Evolutionary conservation across 2,797 vertebrate genomes (phyloP).

Genomic region (Enteromius radiatus): DNA sequence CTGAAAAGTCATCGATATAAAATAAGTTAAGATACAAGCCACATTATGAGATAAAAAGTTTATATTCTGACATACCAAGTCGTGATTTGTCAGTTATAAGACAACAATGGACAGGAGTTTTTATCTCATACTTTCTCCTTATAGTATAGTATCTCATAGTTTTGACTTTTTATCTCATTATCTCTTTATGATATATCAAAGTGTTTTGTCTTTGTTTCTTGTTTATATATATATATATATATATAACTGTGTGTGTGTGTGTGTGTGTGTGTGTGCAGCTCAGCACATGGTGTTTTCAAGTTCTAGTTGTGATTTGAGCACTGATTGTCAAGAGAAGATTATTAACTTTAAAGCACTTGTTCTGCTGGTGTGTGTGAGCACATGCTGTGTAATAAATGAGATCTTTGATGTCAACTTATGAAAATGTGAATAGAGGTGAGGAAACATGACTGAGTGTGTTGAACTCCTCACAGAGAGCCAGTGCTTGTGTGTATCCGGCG

Average conservation of each 20-base stretch:
- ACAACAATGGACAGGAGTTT: too few relatives aligned
- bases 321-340: neutral
- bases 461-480: neutral
- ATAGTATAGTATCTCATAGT: neutral
- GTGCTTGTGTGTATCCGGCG: neutral
- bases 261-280: too few relatives aligned
- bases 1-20: too few relatives aligned
- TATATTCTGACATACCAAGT: too few relatives aligned
- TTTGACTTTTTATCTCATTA: neutral
- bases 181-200: neutral
- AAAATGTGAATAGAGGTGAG: conserved; percentile 27
- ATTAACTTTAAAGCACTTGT: neutral
- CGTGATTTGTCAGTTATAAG: too few relatives aligned
- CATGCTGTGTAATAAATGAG: conserved; percentile 1
- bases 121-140: neutral
- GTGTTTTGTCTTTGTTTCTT: too few relatives aligned
- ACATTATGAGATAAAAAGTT: too few relatives aligned
- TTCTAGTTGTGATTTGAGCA: neutral
- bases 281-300: neutral
- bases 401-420: neutral
- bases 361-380: neutral
- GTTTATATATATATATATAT: too few relatives aligned
- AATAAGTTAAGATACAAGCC: too few relatives aligned
- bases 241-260: too few relatives aligned
- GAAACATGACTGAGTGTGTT: neutral